A percentile compares a stretch with the other conserved stretches of the same genome.
phyloP scores from a whole-genome alignment of 2,888 invertebrate species.

The Pammene fasciana region DNA sequence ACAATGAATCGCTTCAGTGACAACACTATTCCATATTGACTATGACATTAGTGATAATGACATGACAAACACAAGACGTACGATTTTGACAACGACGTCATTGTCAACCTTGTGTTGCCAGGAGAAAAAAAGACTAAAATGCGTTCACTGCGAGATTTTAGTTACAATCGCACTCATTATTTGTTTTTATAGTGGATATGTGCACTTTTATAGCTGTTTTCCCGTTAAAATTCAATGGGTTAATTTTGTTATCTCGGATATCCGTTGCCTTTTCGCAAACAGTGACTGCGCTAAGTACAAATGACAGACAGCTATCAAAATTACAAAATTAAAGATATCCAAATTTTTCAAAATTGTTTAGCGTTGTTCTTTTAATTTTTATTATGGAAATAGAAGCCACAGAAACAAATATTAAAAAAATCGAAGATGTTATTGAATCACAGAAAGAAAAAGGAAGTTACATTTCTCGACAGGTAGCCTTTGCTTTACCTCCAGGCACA shows the following conservation, averaged over 20 bases:
- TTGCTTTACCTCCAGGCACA: conserved; percentile 61
- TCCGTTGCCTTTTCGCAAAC: too few species aligned
- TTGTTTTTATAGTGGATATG: too few species aligned
- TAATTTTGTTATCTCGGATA: too few species aligned
- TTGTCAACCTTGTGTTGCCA: neutral
- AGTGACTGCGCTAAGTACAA: conserved; percentile 46
- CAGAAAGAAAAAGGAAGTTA: conserved; percentile 73
- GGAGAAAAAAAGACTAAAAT: neutral
- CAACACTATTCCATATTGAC: conserved; percentile 5
- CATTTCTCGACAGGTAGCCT: conserved; percentile 66
- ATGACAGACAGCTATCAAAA: conserved; percentile 53
- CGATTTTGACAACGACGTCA: neutral
- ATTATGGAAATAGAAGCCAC: conserved; percentile 60
- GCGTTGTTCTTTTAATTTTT: conserved; percentile 42
- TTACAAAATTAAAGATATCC: conserved; percentile 46
- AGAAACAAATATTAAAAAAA: conserved; percentile 63
- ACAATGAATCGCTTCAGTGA: conserved; percentile 7
- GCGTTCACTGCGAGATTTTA: neutral
- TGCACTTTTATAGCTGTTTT: too few species aligned
- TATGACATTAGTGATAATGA: conserved; percentile 1
- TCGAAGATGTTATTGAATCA: conserved; percentile 76
- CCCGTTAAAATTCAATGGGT: too few species aligned
- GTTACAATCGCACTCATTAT: too few species aligned
- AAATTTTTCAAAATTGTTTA: conserved; percentile 57
- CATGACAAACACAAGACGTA: conserved; percentile 9